These are phyloP conservation scores for Spisula subtruncata DNA, from an alignment of 2,888 invertebrate genomes.

Conservation along the genomic window DNA sequence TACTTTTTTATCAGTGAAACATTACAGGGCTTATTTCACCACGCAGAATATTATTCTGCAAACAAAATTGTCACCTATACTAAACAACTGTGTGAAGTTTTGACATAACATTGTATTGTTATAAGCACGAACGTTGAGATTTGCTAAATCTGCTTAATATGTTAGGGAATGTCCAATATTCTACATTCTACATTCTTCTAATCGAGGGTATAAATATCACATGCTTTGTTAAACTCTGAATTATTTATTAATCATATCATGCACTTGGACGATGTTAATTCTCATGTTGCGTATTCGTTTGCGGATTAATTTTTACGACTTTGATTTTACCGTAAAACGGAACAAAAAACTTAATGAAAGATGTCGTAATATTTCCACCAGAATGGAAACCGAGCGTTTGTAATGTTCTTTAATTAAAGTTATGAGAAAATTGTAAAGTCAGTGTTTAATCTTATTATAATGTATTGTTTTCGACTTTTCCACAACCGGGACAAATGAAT, in stretches of 20 bases:
- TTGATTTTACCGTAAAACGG: conserved; percentile 24
- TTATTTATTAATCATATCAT: conserved; percentile 53
- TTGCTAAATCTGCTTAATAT: conserved; percentile 3
- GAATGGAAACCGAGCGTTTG: background rate
- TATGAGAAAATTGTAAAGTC: conserved; percentile 30
- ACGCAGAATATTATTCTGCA: background rate
- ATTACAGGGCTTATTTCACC: background rate
- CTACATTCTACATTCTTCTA: background rate
- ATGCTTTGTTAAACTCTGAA: conserved; percentile 20
- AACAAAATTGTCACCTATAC: background rate
- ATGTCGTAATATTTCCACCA: conserved; percentile 46
- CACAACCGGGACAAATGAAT: background rate
- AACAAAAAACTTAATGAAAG: conserved; percentile 23
- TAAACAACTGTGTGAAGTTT: background rate
- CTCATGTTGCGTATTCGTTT: conserved; percentile 40
- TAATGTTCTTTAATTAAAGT: background rate
- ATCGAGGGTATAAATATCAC: background rate
- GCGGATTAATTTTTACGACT: conserved; percentile 27
- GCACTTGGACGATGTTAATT: conserved; percentile 40
- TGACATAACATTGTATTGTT: background rate
- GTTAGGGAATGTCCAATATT: conserved; percentile 20
- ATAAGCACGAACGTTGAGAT: background rate
- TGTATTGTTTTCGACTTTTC: background rate
- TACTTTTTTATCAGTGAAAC: background rate
- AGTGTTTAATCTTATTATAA: conserved; percentile 35